phyloP scores from a whole-genome alignment of 2,113 vertebrate species.

The Channa argus region DNA sequence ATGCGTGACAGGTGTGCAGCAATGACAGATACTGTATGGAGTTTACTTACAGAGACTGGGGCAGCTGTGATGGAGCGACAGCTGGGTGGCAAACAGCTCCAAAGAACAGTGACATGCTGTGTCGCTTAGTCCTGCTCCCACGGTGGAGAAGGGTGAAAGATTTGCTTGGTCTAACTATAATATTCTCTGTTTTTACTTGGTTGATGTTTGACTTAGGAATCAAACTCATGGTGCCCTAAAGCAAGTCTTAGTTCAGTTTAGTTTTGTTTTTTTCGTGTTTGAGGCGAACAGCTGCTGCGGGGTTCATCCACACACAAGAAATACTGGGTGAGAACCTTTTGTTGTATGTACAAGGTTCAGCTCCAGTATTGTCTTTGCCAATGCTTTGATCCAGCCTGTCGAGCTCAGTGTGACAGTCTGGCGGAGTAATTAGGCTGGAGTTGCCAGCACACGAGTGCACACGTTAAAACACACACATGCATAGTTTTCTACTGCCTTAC shows the following conservation, averaged over 20 bases:
- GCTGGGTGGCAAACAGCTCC: constrained; percentile 26
- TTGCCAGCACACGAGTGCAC: constrained; percentile 32
- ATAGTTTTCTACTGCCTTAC: background rate
- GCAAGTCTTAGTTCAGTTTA: no score
- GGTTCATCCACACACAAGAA: no score
- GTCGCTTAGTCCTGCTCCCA: background rate
- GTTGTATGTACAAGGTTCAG: constrained; percentile 53
- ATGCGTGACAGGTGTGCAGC: constrained; percentile 41
- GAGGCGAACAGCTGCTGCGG: no score
- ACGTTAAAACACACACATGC: constrained; percentile 32
- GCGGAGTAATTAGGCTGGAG: constrained; percentile 57
- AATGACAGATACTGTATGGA: constrained; percentile 29
- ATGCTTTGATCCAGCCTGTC: constrained; percentile 57
- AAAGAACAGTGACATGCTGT: constrained; percentile 8
- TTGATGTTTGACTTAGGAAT: no score
- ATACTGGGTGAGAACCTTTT: no score
- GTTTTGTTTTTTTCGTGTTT: no score
- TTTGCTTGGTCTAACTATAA: no score
- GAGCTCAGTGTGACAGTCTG: constrained; percentile 69
- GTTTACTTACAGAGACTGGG: constrained; percentile 25
- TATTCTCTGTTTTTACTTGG: no score
- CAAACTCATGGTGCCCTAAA: no score
- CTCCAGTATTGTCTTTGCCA: constrained; percentile 56
- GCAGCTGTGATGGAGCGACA: constrained; percentile 54
- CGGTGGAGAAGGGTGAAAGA: no score